Conservation (phyloP, 1,140 invertebrate species). For the Globodera ellingtonae region DNA sequence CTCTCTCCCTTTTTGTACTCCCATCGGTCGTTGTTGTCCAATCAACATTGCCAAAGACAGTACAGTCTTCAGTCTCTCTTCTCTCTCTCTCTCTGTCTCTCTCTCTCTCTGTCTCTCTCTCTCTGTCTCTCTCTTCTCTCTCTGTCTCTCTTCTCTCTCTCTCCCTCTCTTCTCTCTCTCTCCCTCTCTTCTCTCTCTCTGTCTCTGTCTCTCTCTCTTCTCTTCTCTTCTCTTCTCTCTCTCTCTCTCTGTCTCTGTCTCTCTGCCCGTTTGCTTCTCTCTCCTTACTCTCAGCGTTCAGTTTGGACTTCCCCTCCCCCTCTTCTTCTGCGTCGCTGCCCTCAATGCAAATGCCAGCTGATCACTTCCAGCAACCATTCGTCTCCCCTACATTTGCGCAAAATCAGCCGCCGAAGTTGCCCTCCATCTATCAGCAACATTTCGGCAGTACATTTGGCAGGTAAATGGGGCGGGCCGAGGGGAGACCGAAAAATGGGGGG, state of each 20-base stretch:
- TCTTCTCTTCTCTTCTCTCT: neutral
- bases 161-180: too few relatives aligned
- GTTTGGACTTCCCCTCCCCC: neutral
- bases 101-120: neutral
- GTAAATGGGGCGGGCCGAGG: neutral
- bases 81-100: neutral
- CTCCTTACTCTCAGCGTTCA: neutral
- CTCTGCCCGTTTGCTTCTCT: neutral
- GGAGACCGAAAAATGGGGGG: too few relatives aligned
- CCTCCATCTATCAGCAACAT: slow-evolving; percentile 10
- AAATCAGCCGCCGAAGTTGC: neutral
- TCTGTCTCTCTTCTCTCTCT: too few relatives aligned
- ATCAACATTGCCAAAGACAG: neutral
- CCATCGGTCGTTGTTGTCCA: neutral
- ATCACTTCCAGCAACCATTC: slow-evolving; percentile 1
- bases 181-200: neutral
- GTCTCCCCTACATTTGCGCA: neutral
- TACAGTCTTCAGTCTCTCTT: too few relatives aligned
- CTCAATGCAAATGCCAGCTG: neutral
- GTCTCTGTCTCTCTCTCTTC: neutral
- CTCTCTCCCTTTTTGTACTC: neutral
- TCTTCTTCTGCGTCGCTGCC: neutral
- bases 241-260: neutral
- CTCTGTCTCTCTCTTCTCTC: neutral
- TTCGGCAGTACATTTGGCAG: neutral